Conservation (phyloP, 2,797 vertebrate genomes). For the Babyrousa celebensis region DNA sequence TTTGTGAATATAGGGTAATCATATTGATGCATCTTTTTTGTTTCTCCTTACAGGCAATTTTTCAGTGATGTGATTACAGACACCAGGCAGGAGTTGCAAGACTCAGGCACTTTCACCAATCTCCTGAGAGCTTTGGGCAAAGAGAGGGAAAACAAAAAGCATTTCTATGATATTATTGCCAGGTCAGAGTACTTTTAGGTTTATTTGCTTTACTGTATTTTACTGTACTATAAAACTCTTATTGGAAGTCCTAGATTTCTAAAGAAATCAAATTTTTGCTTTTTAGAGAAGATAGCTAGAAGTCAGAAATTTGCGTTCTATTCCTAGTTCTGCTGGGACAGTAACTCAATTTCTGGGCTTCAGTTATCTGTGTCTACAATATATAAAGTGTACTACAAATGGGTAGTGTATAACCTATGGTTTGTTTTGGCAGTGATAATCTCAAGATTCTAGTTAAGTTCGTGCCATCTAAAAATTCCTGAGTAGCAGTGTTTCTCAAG, state of each 20-base stretch:
- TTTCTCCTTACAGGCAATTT: conserved; percentile 91
- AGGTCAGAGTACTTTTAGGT: conserved; percentile 89
- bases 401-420: not conserved
- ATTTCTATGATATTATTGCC: conserved; percentile 89
- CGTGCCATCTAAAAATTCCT: not conserved
- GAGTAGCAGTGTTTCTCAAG: not conserved
- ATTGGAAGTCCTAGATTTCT: conserved; percentile 44
- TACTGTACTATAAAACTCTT: conserved; percentile 63
- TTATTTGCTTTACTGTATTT: conserved; percentile 57
- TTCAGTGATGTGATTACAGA: conserved; percentile 89
- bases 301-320: conserved; percentile 41
- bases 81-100: conserved; percentile 90
- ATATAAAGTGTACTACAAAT: not conserved
- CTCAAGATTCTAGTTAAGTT: conserved; percentile 8
- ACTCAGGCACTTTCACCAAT: conserved; percentile 91
- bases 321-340: not conserved
- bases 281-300: conserved; percentile 25
- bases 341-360: conserved; percentile 58
- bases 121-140: conserved; percentile 90
- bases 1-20: not conserved
- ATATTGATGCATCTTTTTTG: not conserved
- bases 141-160: conserved; percentile 89
- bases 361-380: not conserved
- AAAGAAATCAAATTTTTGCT: conserved; percentile 1
- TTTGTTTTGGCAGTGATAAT: not conserved